Evolutionary conservation across 2,888 invertebrate species (phyloP), one percentile per base, ranked within the genome.

Genomic region (Acrocyrtus sp.): DNA sequence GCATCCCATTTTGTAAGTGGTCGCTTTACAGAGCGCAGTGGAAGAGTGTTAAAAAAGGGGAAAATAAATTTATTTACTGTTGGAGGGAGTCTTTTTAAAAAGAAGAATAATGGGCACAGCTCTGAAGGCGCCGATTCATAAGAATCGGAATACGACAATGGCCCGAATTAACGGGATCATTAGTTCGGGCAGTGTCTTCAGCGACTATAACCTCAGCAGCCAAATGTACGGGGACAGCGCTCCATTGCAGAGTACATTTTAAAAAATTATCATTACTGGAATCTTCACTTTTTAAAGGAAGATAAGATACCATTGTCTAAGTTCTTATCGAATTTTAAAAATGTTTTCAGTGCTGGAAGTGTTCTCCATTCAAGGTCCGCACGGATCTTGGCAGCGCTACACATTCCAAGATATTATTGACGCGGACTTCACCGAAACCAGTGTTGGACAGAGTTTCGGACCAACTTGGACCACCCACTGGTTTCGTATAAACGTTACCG

Each of bases 391-490:
- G 76, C 29, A 62, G 50, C 19, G 63, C 10, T 61, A 29, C 54
- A 43, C 19, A 67, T 82, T 8, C 67, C 70, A 56, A 39, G 68
- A 76, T 0, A 63, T 73, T 26, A 19, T 70, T 10, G 21, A 73
- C n/a, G 75, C 79, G 19, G 74, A 77, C 17, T 81, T 80, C 76
- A n/a, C n/a, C n/a, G n/a, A n/a, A n/a, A n/a, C n/a, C n/a, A n/a
- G n/a, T n/a, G n/a, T 82, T 17, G 83, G 83, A 12, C 74, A 81
- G 10, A 74, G 78, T 15, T 83, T 83, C 77, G 84, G 84, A 17
- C 83, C 82, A 43, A 85, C 85, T 4, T 86, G 86, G 86, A 82
- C 85, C 2, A 87, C 86, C 2, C 86, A 86, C 81, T 87, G 86
- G 86, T 86, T 87, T 76, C 83, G 82, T 77, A 83, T 83, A 4